These are phyloP conservation scores for Apteryx mantelli DNA, from an alignment of 2,113 vertebrate species.

Conservation along the genomic window DNA sequence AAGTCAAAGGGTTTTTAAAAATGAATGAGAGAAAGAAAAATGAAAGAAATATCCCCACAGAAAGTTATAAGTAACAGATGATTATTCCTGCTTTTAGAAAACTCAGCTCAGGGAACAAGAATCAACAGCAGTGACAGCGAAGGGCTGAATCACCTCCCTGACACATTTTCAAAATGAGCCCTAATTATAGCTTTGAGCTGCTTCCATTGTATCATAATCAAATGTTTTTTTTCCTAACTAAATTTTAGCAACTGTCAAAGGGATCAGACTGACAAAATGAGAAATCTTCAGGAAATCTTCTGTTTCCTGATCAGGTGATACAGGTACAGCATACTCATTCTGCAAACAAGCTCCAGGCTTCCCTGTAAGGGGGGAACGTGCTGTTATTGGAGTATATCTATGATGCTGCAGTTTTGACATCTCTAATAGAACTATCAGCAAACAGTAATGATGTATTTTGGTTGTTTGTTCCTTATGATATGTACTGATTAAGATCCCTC, in stretches of 20 bases:
- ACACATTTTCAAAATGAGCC: not conserved
- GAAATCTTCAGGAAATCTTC: not conserved
- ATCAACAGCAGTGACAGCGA: not conserved
- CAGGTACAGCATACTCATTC: not conserved
- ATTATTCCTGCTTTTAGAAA: not conserved
- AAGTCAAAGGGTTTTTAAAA: not conserved
- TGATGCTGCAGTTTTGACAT: not conserved
- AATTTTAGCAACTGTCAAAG: not conserved
- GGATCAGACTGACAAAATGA: not conserved
- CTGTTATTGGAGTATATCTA: not conserved
- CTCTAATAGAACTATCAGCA: not conserved
- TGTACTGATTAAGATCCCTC: not conserved
- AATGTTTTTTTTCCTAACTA: not conserved
- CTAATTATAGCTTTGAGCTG: not conserved
- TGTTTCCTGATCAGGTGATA: not conserved
- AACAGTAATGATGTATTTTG: not conserved
- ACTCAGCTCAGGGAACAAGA: not conserved
- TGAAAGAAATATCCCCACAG: not conserved
- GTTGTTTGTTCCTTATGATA: not conserved
- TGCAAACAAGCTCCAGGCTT: not conserved
- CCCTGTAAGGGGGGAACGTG: not conserved
- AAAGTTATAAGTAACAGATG: not conserved
- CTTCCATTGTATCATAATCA: not conserved
- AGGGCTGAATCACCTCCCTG: conserved; percentile 6
- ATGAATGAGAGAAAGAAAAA: not conserved